Percentiles rank a stretch among this genome's conserved stretches.
Evolutionary conservation across 2,797 vertebrate species (phyloP).

Genomic region (Peromyscus attwateri): DNA sequence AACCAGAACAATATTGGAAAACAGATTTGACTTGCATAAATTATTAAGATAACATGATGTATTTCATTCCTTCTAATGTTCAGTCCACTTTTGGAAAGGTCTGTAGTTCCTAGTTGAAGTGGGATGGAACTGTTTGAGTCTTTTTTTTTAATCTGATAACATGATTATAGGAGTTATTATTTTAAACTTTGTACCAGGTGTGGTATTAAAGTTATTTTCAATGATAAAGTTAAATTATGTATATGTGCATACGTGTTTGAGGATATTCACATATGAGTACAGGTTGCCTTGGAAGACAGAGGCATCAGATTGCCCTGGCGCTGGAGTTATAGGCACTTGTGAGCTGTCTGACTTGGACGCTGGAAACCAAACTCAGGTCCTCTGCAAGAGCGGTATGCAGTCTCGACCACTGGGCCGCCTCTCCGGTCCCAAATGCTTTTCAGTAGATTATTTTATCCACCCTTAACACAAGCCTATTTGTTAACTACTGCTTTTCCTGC

Average conservation of each 20-base stretch:
- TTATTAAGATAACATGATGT: conserved; percentile 48
- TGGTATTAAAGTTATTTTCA: neutral
- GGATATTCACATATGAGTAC: too few species aligned
- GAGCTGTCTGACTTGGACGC: neutral
- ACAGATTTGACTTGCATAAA: conserved; percentile 40
- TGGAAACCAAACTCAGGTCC: neutral
- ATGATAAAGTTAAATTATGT: neutral
- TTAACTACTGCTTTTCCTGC: neutral
- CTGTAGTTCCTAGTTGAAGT: neutral
- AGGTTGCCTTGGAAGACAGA: neutral
- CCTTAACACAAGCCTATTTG: neutral
- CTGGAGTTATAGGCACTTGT: neutral
- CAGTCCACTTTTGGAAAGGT: conserved; percentile 25
- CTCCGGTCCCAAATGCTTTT: neutral
- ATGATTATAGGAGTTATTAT: neutral
- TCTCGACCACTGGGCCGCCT: neutral
- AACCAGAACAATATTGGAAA: neutral
- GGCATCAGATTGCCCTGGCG: too few species aligned
- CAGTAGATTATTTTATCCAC: neutral
- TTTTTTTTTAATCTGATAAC: neutral
- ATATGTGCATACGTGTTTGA: neutral
- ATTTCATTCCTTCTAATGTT: conserved; percentile 23
- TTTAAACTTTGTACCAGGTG: neutral
- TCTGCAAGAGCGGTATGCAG: neutral
- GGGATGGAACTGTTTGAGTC: neutral